phyloP scores from a whole-genome alignment of 2,888 invertebrate genomes.

The Drosophila maculinotata region DNA sequence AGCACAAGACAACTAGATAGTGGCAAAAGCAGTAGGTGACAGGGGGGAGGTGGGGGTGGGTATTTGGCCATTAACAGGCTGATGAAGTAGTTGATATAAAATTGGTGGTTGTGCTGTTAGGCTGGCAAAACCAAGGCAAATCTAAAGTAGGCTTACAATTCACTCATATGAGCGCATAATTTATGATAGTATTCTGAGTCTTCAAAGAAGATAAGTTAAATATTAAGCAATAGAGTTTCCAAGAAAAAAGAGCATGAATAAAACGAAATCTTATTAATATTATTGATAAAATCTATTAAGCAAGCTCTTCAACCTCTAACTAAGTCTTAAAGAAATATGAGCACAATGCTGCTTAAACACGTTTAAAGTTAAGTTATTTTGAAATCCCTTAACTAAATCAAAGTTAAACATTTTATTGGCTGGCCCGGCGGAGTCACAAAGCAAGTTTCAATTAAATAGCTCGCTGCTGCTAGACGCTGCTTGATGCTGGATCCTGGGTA shows the following conservation, averaged over 20 bases:
- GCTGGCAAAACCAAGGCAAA: not conserved
- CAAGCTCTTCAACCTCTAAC: too few relatives aligned
- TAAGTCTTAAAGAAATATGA: too few relatives aligned
- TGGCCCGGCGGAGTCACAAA: conserved; percentile 72
- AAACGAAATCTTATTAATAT: too few relatives aligned
- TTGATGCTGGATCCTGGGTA: not conserved
- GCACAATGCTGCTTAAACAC: conserved; percentile 5
- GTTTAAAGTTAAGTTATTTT: conserved; percentile 62
- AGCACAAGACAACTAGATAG: conserved; percentile 23
- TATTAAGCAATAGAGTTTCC: not conserved
- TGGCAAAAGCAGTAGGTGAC: conserved; percentile 9
- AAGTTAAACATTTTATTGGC: conserved; percentile 81
- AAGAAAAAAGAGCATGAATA: not conserved
- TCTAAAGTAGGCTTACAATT: not conserved
- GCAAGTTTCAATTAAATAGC: conserved; percentile 81
- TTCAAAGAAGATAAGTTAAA: not conserved
- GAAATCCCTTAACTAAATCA: conserved; percentile 80
- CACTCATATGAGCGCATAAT: not conserved
- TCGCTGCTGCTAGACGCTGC: conserved; percentile 12
- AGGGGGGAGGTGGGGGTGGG: too few relatives aligned
- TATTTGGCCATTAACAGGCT: conserved; percentile 40
- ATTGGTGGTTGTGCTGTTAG: conserved; percentile 18
- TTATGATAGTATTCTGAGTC: not conserved
- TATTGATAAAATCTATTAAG: too few relatives aligned
- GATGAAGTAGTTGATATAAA: conserved; percentile 50